These are phyloP conservation scores for Steinernema carpocapsae DNA, from an alignment of 2,888 invertebrate species.

Conservation along the genomic window DNA sequence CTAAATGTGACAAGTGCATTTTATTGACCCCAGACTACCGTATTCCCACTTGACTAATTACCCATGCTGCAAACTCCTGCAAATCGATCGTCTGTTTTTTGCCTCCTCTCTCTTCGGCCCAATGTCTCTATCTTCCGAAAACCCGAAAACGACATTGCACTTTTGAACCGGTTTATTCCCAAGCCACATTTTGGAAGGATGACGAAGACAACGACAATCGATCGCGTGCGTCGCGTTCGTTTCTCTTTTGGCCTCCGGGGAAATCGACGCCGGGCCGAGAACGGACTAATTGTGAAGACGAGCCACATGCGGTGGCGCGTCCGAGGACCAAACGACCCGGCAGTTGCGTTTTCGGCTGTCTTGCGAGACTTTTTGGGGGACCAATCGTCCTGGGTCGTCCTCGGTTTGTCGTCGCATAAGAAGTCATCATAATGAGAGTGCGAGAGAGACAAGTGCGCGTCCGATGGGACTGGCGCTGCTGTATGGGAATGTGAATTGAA, in stretches of 20 bases:
- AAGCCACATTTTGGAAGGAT: neutral
- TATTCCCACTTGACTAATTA: neutral
- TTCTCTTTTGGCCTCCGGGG: constrained; percentile 14
- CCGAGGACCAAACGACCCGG: no score
- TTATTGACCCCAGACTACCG: neutral
- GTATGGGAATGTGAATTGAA: no score
- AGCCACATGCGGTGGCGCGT: neutral
- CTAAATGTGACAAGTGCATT: neutral
- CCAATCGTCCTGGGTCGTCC: constrained; percentile 34
- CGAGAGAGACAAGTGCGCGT: neutral
- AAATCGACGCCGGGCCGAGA: constrained; percentile 26
- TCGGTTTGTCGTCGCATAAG: neutral
- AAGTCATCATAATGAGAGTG: constrained; percentile 22
- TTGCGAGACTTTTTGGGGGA: constrained; percentile 14
- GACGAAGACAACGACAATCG: constrained; percentile 25
- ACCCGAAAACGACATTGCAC: constrained; percentile 16
- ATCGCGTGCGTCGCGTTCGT: constrained; percentile 10
- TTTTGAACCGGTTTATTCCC: constrained; percentile 31
- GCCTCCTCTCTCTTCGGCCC: neutral
- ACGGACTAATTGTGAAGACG: constrained; percentile 26
- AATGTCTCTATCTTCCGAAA: neutral
- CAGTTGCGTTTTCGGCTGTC: constrained; percentile 30
- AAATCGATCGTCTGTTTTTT: neutral
- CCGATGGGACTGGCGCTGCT: neutral
- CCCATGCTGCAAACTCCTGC: neutral